Evolutionary conservation across 2,797 vertebrate genomes (phyloP).

Genomic region (Bovichtus variegatus): DNA sequence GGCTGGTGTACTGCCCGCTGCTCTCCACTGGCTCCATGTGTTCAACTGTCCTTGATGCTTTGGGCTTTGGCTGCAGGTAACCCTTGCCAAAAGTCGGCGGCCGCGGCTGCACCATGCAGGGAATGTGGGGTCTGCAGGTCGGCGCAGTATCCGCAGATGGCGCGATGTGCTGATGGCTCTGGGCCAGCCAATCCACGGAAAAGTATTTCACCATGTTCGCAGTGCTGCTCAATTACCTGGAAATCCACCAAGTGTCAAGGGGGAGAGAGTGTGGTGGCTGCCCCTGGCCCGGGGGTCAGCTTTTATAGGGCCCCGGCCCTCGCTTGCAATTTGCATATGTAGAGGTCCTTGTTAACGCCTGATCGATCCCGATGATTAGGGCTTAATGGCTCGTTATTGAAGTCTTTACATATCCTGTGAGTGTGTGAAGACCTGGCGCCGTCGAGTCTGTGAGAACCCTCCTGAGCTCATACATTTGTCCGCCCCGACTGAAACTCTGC

Average conservation of each 20-base stretch:
- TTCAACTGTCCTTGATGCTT: constrained; percentile 13
- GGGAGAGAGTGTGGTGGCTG: constrained; percentile 35
- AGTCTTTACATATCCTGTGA: constrained; percentile 87
- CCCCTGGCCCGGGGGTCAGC: background rate
- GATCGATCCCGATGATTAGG: constrained; percentile 85
- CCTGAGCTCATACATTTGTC: constrained; percentile 78
- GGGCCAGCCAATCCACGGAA: constrained; percentile 86
- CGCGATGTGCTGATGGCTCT: constrained; percentile 68
- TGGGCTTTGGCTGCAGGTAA: constrained; percentile 76
- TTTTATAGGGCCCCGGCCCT: constrained; percentile 62
- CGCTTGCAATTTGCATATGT: constrained; percentile 79
- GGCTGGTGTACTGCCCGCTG: constrained; percentile 16
- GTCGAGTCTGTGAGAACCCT: constrained; percentile 81
- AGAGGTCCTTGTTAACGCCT: constrained; percentile 79
- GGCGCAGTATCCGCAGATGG: background rate
- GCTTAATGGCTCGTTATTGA: constrained; percentile 87
- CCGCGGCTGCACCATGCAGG: constrained; percentile 85
- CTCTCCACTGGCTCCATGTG: constrained; percentile 13
- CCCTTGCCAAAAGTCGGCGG: constrained; percentile 73
- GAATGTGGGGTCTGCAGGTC: constrained; percentile 79
- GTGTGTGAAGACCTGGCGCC: constrained; percentile 87
- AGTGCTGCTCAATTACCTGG: constrained; percentile 44
- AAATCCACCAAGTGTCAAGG: constrained; percentile 43
- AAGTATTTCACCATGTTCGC: constrained; percentile 82
- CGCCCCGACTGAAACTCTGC: constrained; percentile 51